A percentile compares a stretch with the other conserved stretches of the same genome.
Conservation (phyloP, 2,113 vertebrate species). For the Xiphorhynchus elegans region DNA sequence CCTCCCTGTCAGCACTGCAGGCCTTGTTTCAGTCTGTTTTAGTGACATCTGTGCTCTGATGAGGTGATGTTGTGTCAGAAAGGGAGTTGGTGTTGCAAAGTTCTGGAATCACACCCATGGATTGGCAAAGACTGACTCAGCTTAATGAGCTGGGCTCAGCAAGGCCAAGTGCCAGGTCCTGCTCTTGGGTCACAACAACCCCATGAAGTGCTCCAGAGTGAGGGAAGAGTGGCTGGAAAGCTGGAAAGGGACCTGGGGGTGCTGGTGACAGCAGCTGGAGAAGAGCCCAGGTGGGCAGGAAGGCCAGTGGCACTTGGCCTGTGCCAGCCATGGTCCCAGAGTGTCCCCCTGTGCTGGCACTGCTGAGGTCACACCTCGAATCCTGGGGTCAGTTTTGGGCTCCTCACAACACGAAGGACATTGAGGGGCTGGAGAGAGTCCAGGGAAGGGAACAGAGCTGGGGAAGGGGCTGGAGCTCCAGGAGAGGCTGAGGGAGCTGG, state of each 20-base stretch:
- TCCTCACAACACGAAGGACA: background rate
- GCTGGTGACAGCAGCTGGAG: no score
- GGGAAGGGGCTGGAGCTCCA: background rate
- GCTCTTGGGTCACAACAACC: background rate
- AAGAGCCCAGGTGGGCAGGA: background rate
- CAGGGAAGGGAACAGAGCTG: rapidly evolving
- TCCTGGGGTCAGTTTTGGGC: background rate
- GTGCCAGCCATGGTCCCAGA: no score
- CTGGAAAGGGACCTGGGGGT: background rate
- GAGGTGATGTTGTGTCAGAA: background rate
- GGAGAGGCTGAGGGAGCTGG: background rate
- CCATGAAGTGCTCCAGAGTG: background rate
- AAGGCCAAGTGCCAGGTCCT: background rate
- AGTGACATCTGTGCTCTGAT: background rate
- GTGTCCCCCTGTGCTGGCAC: background rate
- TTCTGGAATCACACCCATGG: background rate
- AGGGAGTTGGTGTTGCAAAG: rapidly evolving
- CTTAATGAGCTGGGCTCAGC: background rate
- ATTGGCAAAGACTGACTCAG: background rate
- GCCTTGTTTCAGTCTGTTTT: background rate
- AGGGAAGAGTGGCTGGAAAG: background rate
- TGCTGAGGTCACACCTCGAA: background rate
- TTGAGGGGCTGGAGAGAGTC: rapidly evolving
- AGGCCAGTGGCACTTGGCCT: background rate
- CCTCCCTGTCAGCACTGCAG: background rate